Percentiles rank a stretch among this genome's conserved stretches.
Evolutionary conservation across 2,888 invertebrate species (phyloP).

Genomic region (Lochmaea capreae): DNA sequence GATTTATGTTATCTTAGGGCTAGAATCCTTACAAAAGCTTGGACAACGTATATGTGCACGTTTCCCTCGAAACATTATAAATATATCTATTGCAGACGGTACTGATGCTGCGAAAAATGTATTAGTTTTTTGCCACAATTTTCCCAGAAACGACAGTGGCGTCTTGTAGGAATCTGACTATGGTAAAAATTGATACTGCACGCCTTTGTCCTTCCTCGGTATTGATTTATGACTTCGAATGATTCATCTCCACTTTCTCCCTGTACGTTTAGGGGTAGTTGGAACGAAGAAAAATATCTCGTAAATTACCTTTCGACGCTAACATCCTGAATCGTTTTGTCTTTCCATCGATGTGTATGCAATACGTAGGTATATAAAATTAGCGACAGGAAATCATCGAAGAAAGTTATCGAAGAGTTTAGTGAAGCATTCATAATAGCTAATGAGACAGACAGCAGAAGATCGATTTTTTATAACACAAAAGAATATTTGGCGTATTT

Average conservation of each 20-base stretch:
- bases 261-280: slow-evolving; percentile 5
- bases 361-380: not conserved
- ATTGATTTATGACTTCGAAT: slow-evolving; percentile 17
- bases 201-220: not conserved
- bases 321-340: slow-evolving; percentile 20
- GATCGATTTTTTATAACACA: slow-evolving; percentile 10
- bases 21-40: slow-evolving; percentile 2
- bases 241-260: slow-evolving; percentile 16
- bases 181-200: not conserved
- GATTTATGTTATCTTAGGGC: slow-evolving; percentile 24
- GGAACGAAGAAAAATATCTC: not conserved
- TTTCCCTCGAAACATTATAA: slow-evolving; percentile 7
- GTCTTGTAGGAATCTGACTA: not conserved
- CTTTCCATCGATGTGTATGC: slow-evolving; percentile 8
- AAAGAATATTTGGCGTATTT: not conserved
- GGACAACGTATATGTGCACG: slow-evolving; percentile 7
- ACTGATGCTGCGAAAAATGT: slow-evolving; percentile 26
- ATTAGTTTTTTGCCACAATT: slow-evolving; percentile 18
- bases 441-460: not conserved
- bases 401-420: not conserved
- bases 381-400: slow-evolving; percentile 1
- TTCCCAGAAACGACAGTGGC: slow-evolving; percentile 9
- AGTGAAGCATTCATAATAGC: slow-evolving; percentile 6
- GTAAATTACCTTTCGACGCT: slow-evolving; percentile 9
- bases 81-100: slow-evolving; percentile 18